Evolutionary conservation across 1,140 invertebrate genomes (phyloP), one percentile per base, ranked within the genome.

Genomic region (Pseudomyrmex sp.): DNA sequence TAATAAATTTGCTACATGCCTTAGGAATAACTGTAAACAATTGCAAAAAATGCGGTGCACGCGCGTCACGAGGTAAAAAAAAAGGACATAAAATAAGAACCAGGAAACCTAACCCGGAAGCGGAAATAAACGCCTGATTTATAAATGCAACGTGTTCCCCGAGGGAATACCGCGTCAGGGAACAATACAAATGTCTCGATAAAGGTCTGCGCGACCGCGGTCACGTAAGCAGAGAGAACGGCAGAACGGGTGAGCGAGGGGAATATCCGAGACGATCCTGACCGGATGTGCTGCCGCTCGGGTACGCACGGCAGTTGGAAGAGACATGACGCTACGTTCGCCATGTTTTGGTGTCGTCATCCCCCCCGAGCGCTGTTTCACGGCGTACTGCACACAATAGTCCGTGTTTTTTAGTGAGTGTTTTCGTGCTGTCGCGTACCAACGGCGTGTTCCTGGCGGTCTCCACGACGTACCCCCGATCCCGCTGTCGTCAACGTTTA

Each of bases 261-360:
- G 70, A 63, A 18, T 5, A 1, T 12, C 4, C 18, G 61, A 35
- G 46, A 26, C 52, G 20, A 23, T n/a, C 12, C 73, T 23, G 48
- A 63, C 46, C 83, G 85, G 77, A 86, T 70, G 85, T 85, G 85
- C 83, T 83, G 75, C 76, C 72, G 72, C 61, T 46, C 44, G 44
- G 68, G 63, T 54, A 85, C 61, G 69, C 68, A 87, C 73, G 90
- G 84, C 75, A 66, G 69, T 68, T 89, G 87, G 88, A 90, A 89
- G 89, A 92, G 90, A 77, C 85, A 90, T 88, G 92, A 92, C 92
- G 93, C 93, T 92, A 94, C 93, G 91, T 94, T 93, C 76, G 93
- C 93, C 92, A 94, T 94, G 92, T 94, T 93, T 93, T 93, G 92
- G 91, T 92, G 91, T 92, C 91, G 91, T 91, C 92, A 92, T 90